Evolutionary conservation across 2,888 invertebrate species (phyloP), one percentile per base, ranked within the genome.

Genomic region (Nephrocerus scutellatus): DNA sequence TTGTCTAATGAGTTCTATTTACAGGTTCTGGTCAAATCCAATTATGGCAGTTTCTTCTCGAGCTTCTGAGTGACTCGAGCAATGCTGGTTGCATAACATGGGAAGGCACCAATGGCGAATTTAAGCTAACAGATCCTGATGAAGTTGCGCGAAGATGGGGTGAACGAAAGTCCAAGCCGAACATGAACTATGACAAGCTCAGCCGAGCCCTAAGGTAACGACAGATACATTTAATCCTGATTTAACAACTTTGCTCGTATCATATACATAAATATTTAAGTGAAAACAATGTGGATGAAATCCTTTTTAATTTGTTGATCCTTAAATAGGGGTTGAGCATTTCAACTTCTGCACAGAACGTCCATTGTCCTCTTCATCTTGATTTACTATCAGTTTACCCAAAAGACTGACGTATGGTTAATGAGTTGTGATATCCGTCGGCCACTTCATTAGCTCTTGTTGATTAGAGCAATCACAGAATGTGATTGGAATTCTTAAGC

Each of bases 131-230:
- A 15, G 96, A 97, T 72, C 96, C 97, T 2, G 97, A 97, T 66
- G 97, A 97, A 66, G 93, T 95, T 45, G 97, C 97, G 12, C 78
- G 95, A 51, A 78, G 96, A 59, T 98, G 98, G 98, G 98, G 98
- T 40, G 97, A 97, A 70, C 76, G 97, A 50, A 98, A 98, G 71
- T 93, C 92, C 51, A 97, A 97, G 72, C 97, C 97, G 29, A 98
- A 98, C 73, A 98, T 98, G 97, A 98, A 98, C 74, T 97, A 97
- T 72, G 97, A 98, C 74, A 97, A 97, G 72, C 80, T 97, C 58
- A 93, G 92, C 68, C 81, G 97, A 54, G 97, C 97, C 35, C 76
- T 96, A 63, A 85, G 91, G 82, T 97, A 77, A 73, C 71, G 47
- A 30, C 5, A 4, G 16, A 30, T 19, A n/a, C n/a, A n/a, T n/a